phyloP scores from a whole-genome alignment of 2,113 vertebrate species.

The Hippocampus barbouri region DNA sequence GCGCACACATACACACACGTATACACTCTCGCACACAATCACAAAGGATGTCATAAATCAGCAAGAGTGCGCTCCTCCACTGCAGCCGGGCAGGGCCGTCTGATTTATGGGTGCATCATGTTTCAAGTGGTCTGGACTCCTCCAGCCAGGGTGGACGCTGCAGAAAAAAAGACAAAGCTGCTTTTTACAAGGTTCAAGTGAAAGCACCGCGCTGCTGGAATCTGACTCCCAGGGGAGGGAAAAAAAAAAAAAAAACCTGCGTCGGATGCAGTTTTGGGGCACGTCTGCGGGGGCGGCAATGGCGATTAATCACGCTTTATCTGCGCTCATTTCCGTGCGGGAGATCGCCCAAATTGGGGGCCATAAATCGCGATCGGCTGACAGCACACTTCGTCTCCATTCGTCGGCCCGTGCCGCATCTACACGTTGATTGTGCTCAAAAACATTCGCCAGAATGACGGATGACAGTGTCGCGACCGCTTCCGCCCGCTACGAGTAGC shows the following conservation, averaged over 20 bases:
- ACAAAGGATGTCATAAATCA: conserved; percentile 74
- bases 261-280: conserved; percentile 41
- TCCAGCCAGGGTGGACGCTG: conserved; percentile 68
- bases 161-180: conserved; percentile 71
- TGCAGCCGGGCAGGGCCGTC: conserved; percentile 62
- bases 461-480: conserved; percentile 69
- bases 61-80: conserved; percentile 72
- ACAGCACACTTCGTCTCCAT: conserved; percentile 79
- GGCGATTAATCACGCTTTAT: conserved; percentile 84
- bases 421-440: conserved; percentile 83
- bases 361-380: conserved; percentile 74
- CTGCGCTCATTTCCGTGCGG: conserved; percentile 77
- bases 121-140: conserved; percentile 75
- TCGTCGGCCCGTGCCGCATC: conserved; percentile 67
- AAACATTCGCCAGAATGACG: conserved; percentile 81
- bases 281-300: conserved; percentile 58
- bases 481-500: conserved; percentile 12
- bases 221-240: not conserved
- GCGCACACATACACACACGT: conserved; percentile 51
- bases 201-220: not conserved
- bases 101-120: conserved; percentile 81
- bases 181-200: conserved; percentile 46
- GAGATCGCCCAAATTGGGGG: conserved; percentile 80
- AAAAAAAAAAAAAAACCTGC: not conserved
- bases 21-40: conserved; percentile 34